These are phyloP conservation scores for Periophthalmus magnuspinnatus DNA, from an alignment of 2,797 vertebrate genomes.

Conservation along the genomic window DNA sequence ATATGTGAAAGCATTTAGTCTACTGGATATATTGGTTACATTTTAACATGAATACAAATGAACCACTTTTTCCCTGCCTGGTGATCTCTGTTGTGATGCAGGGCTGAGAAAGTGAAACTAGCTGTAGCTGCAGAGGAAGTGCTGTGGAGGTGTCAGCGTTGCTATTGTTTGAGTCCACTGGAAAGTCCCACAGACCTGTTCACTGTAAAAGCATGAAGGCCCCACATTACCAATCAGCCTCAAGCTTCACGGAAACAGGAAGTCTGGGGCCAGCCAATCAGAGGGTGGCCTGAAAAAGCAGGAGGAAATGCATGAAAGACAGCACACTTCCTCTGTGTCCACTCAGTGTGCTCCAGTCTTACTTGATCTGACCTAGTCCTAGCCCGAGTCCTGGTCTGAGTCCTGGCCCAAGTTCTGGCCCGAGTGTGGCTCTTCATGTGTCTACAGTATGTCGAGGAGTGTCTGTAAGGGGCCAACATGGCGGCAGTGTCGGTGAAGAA, in stretches of 20 bases:
- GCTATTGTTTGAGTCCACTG: constrained; percentile 1
- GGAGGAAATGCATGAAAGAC: constrained; percentile 8
- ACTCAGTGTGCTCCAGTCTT: too few relatives aligned
- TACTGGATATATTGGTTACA: too few relatives aligned
- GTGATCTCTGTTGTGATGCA: not conserved
- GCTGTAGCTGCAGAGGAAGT: not conserved
- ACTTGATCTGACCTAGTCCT: not conserved
- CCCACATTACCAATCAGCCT: not conserved
- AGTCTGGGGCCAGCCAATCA: too few relatives aligned
- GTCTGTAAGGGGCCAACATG: constrained; percentile 46
- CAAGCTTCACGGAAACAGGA: not conserved
- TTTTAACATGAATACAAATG: too few relatives aligned
- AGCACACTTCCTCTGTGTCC: constrained; percentile 2
- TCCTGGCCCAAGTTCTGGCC: not conserved
- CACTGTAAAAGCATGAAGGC: not conserved
- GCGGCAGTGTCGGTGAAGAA: constrained; percentile 70
- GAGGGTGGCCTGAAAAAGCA: not conserved
- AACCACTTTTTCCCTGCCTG: not conserved
- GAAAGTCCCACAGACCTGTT: constrained; percentile 5
- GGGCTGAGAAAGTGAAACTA: not conserved
- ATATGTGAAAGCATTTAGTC: too few relatives aligned
- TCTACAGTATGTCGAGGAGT: constrained; percentile 64
- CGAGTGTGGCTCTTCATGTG: constrained; percentile 12
- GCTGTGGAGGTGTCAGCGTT: not conserved
- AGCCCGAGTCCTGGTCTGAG: not conserved